Conservation (phyloP, 2,797 vertebrate species). For the Pseudomugil gertrudae region DNA sequence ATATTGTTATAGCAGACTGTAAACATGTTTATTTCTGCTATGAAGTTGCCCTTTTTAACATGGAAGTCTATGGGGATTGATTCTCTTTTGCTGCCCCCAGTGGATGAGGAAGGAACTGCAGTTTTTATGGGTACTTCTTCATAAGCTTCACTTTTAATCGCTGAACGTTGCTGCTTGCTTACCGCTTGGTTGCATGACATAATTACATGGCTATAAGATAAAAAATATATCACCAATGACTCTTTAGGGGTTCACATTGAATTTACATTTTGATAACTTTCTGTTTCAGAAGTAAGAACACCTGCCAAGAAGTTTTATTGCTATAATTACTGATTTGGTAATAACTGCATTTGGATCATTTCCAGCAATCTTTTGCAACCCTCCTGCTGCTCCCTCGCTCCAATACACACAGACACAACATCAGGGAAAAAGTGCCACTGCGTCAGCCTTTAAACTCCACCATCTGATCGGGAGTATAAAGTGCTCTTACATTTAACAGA, state of each 20-base stretch:
- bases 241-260: not conserved
- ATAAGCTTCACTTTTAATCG: too few species aligned
- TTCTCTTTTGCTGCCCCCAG: too few species aligned
- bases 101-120: too few species aligned
- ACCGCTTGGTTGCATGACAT: too few species aligned
- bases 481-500: slow-evolving; percentile 57
- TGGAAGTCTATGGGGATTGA: too few species aligned
- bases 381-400: too few species aligned
- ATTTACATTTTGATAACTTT: slow-evolving; percentile 22
- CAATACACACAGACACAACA: too few species aligned
- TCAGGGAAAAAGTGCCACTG: slow-evolving; percentile 9
- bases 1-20: too few species aligned
- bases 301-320: slow-evolving; percentile 22
- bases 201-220: not conserved
- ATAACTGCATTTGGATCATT: slow-evolving; percentile 34
- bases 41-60: too few species aligned
- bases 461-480: slow-evolving; percentile 52
- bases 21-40: too few species aligned
- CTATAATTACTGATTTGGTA: not conserved
- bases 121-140: too few species aligned
- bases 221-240: not conserved
- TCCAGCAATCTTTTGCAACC: not conserved
- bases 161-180: too few species aligned
- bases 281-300: slow-evolving; percentile 16
- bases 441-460: slow-evolving; percentile 28